Percentiles rank a stretch among this genome's conserved stretches.
phyloP scores from a whole-genome alignment of 2,888 invertebrate genomes.

The Tethea ocularis region DNA sequence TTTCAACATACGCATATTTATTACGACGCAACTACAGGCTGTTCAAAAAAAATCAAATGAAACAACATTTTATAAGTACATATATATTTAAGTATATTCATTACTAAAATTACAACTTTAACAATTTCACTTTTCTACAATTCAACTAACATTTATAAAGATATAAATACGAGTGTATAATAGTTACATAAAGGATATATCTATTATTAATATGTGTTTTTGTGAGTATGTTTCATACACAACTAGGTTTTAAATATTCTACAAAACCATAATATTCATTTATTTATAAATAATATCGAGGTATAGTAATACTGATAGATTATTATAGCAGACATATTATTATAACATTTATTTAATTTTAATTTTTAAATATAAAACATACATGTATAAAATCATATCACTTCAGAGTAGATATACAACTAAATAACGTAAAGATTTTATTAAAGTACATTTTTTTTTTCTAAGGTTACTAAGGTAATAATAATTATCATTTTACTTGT shows the following conservation, averaged over 20 bases:
- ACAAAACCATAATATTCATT: slow-evolving; percentile 1
- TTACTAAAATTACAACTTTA: slow-evolving; percentile 45
- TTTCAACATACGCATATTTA: too few species aligned
- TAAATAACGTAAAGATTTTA: too few species aligned
- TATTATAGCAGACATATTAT: neutral
- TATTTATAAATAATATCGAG: neutral
- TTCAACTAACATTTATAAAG: slow-evolving; percentile 43
- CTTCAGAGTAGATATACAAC: too few species aligned
- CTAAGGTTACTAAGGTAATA: too few species aligned
- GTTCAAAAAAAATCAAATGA: neutral
- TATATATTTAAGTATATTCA: slow-evolving; percentile 16
- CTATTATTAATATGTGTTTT: neutral
- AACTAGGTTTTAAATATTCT: slow-evolving; percentile 14
- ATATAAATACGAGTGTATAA: slow-evolving; percentile 15
- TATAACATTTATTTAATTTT: neutral
- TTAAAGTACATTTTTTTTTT: too few species aligned
- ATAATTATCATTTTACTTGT: too few species aligned
- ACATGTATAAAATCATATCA: neutral
- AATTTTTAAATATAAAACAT: neutral
- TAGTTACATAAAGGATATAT: neutral
- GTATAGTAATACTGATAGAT: slow-evolving; percentile 1
- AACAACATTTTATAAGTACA: neutral
- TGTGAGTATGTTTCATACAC: slow-evolving; percentile 12
- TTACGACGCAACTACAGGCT: too few species aligned
- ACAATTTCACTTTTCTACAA: slow-evolving; percentile 42